These are phyloP conservation scores for Lepidurus couesii DNA, from an alignment of 1,140 invertebrate genomes.

Conservation along the genomic window DNA sequence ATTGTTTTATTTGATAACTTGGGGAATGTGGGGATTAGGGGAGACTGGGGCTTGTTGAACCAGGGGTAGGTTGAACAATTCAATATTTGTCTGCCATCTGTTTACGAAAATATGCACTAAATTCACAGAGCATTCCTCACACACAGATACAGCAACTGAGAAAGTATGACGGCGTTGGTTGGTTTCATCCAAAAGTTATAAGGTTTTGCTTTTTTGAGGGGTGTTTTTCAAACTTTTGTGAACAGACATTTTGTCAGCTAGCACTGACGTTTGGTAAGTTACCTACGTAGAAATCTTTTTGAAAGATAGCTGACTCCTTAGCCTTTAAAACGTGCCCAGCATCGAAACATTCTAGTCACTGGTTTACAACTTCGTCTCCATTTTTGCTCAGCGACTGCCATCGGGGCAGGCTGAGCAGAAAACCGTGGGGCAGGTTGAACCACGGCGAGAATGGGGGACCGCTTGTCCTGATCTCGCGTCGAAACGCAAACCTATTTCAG, in stretches of 20 bases:
- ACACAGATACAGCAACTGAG: neutral
- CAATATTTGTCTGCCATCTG: neutral
- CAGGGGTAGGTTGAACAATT: constrained; percentile 5
- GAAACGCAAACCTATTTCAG: constrained; percentile 1
- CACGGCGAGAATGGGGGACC: neutral
- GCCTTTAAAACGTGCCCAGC: neutral
- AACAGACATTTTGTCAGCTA: neutral
- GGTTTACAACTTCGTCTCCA: neutral
- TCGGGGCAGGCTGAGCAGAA: neutral
- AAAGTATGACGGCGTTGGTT: neutral
- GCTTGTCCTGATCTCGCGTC: neutral
- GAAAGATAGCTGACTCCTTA: constrained; percentile 5
- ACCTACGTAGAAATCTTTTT: neutral
- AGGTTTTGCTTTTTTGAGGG: constrained; percentile 1
- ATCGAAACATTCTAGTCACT: neutral
- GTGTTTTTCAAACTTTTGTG: neutral
- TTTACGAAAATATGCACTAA: neutral
- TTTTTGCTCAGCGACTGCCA: neutral
- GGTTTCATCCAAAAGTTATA: constrained; percentile 1
- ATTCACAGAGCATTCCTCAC: neutral
- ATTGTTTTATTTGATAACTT: too few relatives aligned
- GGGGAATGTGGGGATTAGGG: neutral
- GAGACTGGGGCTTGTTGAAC: neutral
- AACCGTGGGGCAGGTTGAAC: neutral
- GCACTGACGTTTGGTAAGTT: neutral